These are phyloP conservation scores for Zaprionus lineosus DNA, from an alignment of 2,888 invertebrate genomes.

Conservation along the genomic window DNA sequence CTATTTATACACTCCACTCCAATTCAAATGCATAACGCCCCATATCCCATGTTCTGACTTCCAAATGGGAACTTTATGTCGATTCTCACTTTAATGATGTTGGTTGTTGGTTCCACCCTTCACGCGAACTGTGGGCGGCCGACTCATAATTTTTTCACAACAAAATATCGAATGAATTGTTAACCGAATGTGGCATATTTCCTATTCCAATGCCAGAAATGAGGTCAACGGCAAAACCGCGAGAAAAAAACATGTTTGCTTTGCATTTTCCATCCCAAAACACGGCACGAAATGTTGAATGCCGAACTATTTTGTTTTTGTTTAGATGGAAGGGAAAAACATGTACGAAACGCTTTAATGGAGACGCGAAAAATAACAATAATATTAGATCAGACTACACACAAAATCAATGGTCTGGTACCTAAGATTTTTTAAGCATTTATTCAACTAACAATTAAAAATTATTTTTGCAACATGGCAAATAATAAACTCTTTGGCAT, in stretches of 20 bases:
- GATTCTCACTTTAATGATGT: slow-evolving; percentile 16
- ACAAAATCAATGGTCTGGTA: no score
- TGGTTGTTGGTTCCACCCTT: not conserved
- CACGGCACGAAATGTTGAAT: not conserved
- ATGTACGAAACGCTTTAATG: not conserved
- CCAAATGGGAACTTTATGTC: slow-evolving; percentile 49
- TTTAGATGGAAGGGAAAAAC: slow-evolving; percentile 1
- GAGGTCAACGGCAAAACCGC: slow-evolving; percentile 58
- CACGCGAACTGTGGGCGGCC: slow-evolving; percentile 35
- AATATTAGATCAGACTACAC: slow-evolving; percentile 3
- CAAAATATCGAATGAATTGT: slow-evolving; percentile 58
- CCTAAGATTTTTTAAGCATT: no score
- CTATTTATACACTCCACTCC: slow-evolving; percentile 40
- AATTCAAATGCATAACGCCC: no score
- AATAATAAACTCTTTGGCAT: no score
- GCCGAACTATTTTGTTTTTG: not conserved
- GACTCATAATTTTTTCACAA: slow-evolving; percentile 65
- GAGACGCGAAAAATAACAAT: not conserved
- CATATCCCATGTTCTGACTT: slow-evolving; percentile 17
- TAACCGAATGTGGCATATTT: slow-evolving; percentile 56
- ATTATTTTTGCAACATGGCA: not conserved
- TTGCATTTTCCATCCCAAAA: slow-evolving; percentile 4
- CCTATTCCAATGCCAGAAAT: slow-evolving; percentile 45
- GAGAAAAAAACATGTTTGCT: slow-evolving; percentile 22
- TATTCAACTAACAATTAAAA: not conserved